phyloP scores from a whole-genome alignment of 2,113 vertebrate genomes.

The Sander vitreus region DNA sequence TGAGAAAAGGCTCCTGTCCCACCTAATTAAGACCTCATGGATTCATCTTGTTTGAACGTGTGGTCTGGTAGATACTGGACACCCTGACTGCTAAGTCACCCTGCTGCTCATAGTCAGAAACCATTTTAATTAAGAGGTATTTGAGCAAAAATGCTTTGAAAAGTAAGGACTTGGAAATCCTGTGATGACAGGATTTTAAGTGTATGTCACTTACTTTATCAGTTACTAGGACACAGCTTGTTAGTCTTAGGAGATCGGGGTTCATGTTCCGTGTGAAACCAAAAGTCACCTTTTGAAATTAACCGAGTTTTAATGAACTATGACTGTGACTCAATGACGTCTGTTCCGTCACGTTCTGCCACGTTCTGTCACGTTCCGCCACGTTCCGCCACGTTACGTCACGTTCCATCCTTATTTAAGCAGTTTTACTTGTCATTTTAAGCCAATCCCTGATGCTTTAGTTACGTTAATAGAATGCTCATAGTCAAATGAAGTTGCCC shows the following conservation, averaged over 20 bases:
- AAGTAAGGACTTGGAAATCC: background rate
- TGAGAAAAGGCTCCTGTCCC: background rate
- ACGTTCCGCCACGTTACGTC: no score
- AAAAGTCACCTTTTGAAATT: no score
- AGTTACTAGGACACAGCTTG: conserved; percentile 18
- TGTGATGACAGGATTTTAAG: background rate
- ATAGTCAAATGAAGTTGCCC: no score
- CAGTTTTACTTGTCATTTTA: no score
- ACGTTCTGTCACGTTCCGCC: no score
- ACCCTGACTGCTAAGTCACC: background rate
- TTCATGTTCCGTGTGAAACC: no score
- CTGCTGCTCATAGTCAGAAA: background rate
- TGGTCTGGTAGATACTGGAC: background rate
- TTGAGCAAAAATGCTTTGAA: background rate
- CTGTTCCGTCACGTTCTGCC: no score
- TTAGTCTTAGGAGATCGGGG: background rate
- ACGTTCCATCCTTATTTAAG: no score
- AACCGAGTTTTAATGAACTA: no score
- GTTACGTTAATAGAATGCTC: no score
- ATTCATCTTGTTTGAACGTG: background rate
- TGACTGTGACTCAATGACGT: no score
- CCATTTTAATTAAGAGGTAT: background rate
- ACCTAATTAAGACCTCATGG: background rate
- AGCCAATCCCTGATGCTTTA: no score
- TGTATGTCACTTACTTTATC: background rate